Evolutionary conservation across 2,888 invertebrate species (phyloP).

Genomic region (Cantharis flavilabris): DNA sequence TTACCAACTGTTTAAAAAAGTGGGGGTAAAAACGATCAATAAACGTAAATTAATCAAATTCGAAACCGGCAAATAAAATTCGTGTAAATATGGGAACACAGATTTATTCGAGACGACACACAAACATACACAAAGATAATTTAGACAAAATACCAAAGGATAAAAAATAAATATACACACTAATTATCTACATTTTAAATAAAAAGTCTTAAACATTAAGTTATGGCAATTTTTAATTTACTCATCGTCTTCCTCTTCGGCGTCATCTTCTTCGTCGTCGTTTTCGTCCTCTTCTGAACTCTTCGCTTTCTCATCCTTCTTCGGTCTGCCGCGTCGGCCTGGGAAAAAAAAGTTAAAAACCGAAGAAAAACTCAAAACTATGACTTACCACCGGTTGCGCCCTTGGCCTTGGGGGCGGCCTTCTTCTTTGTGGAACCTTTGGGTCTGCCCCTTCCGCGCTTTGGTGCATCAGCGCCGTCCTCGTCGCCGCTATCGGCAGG

Average conservation of each 20-base stretch:
- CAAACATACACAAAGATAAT: background rate
- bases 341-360: slow-evolving; percentile 11
- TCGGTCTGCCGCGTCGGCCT: slow-evolving; percentile 57
- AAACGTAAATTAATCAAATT: background rate
- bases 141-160: background rate
- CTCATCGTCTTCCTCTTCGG: slow-evolving; percentile 48
- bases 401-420: slow-evolving; percentile 53
- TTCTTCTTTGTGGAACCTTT: slow-evolving; percentile 61
- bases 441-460: slow-evolving; percentile 61
- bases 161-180: background rate
- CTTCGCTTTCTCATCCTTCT: slow-evolving; percentile 51
- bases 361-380: background rate
- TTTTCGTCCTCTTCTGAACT: slow-evolving; percentile 54
- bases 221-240: slow-evolving; percentile 31
- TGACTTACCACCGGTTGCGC: slow-evolving; percentile 38
- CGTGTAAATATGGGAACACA: background rate
- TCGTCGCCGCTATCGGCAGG: slow-evolving; percentile 42
- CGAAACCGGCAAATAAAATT: background rate
- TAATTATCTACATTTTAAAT: slow-evolving; percentile 3
- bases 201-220: background rate
- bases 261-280: slow-evolving; percentile 47
- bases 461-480: slow-evolving; percentile 53
- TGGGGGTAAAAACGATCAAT: background rate
- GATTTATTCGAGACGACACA: background rate
- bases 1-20: background rate